Evolutionary conservation across 2,797 vertebrate species (phyloP).

Genomic region (Menidia menidia): DNA sequence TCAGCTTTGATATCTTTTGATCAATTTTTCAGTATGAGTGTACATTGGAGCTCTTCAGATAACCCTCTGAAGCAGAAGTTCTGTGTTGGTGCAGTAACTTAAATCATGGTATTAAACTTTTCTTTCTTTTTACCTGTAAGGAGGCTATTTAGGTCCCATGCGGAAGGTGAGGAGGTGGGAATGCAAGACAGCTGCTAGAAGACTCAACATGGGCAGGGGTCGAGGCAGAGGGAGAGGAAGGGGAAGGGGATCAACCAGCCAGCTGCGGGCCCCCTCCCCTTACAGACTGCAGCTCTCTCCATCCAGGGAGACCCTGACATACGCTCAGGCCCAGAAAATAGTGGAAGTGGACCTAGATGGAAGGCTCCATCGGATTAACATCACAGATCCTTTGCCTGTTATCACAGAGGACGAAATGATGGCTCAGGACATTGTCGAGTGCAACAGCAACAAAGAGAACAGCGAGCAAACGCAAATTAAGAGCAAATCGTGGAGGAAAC

Average conservation of each 20-base stretch:
- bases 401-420: constrained; percentile 97
- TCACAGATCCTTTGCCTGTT: constrained; percentile 92
- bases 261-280: constrained; percentile 89
- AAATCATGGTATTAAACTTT: background rate
- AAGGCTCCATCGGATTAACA: constrained; percentile 95
- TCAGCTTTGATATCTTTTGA: background rate
- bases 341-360: constrained; percentile 98
- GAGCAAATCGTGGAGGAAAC: constrained; percentile 82
- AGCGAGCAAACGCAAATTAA: constrained; percentile 91
- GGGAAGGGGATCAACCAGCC: constrained; percentile 80
- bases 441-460: constrained; percentile 99
- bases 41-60: constrained; percentile 6
- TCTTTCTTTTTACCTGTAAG: constrained; percentile 31
- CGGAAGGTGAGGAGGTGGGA: constrained; percentile 88
- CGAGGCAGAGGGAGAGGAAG: constrained; percentile 84
- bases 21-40: background rate
- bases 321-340: constrained; percentile 96
- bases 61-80: constrained; percentile 6
- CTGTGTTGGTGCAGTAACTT: background rate
- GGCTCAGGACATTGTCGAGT: constrained; percentile 96
- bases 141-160: constrained; percentile 81
- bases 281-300: constrained; percentile 93
- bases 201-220: constrained; percentile 79
- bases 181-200: constrained; percentile 81
- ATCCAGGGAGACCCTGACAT: constrained; percentile 91